phyloP scores from a whole-genome alignment of 1,140 invertebrate genomes.

The Latrodectus geometricus region DNA sequence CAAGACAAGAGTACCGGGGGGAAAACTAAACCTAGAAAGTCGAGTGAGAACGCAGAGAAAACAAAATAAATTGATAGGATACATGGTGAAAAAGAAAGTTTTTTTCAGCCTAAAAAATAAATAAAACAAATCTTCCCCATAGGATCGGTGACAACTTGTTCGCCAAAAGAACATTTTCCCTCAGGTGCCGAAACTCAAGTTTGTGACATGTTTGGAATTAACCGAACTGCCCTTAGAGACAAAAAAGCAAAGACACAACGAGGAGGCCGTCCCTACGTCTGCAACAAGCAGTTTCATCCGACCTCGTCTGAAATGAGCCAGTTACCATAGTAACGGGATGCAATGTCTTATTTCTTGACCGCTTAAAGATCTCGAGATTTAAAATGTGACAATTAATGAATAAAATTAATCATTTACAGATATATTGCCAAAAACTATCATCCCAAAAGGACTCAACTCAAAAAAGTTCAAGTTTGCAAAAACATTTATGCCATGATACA shows the following conservation, averaged over 20 bases:
- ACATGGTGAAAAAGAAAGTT: conserved; percentile 5
- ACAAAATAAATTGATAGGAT: not conserved
- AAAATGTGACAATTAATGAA: no score
- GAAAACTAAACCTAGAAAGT: not conserved
- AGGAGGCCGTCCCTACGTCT: not conserved
- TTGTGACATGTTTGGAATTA: conserved; percentile 58
- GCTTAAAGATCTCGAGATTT: no score
- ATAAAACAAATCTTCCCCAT: conserved; percentile 36
- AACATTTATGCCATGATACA: no score
- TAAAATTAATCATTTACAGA: no score
- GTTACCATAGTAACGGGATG: no score
- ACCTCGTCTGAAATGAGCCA: not conserved
- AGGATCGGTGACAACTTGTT: conserved; percentile 57
- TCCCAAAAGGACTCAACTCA: no score
- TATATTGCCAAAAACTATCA: no score
- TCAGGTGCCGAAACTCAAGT: conserved; percentile 47
- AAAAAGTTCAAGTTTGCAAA: no score
- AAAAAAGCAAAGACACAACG: conserved; percentile 7
- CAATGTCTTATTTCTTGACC: no score
- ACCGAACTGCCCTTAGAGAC: conserved; percentile 34
- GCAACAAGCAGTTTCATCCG: not conserved
- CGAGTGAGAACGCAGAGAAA: no score
- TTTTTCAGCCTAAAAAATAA: conserved; percentile 2
- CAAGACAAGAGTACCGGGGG: conserved; percentile 13
- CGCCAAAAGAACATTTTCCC: conserved; percentile 29